Evolutionary conservation across 2,113 vertebrate genomes (phyloP).

Genomic region (human): GRCh38 chr7:12132501-12133000

Average conservation of each 20-base stretch:
- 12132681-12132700: background rate
- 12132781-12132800: constrained; percentile 1
- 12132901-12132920: no score
- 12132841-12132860: background rate
- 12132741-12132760: background rate
- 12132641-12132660: background rate
- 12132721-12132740: background rate
- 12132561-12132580: no score
- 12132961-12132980: no score
- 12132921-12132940: no score
- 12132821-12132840: background rate
- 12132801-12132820: background rate
- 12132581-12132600: no score
- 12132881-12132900: background rate
- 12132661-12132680: background rate
- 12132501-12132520: no score
- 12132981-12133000: no score
- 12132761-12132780: background rate
- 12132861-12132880: background rate
- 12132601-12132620: no score
- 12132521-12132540: no score
- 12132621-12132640: no score
- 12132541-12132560: no score
- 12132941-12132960: no score
- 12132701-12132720: background rate